Percentiles rank a stretch among this genome's conserved stretches.
Conservation (phyloP, 2,888 invertebrate species). For the Drosophila ustulata region DNA sequence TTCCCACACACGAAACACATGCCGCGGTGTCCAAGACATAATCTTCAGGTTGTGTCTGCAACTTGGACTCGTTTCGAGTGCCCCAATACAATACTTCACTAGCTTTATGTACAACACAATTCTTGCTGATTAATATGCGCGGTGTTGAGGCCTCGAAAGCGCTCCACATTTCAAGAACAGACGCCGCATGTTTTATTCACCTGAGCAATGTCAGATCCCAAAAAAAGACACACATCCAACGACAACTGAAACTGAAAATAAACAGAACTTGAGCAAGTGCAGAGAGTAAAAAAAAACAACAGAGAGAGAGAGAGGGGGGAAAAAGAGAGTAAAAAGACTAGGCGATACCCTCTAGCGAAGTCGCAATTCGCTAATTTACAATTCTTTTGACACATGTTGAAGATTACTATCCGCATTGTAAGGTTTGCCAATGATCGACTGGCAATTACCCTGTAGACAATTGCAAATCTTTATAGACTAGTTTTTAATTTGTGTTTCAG, state of each 20-base stretch:
- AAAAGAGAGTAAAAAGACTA: background rate
- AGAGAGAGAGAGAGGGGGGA: background rate
- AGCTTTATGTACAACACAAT: background rate
- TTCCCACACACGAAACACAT: constrained; percentile 32
- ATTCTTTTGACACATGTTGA: background rate
- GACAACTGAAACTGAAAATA: constrained; percentile 50
- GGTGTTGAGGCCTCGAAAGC: constrained; percentile 58
- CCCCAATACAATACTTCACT: background rate
- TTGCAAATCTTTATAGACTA: background rate
- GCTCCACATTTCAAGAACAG: constrained; percentile 69
- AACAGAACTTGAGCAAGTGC: constrained; percentile 32
- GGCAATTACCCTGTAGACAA: constrained; percentile 5
- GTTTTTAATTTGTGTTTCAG: too few species aligned
- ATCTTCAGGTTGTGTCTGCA: constrained; percentile 1
- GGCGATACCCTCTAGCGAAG: background rate
- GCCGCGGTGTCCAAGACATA: background rate
- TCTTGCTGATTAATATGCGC: constrained; percentile 61
- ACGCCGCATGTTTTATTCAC: constrained; percentile 68
- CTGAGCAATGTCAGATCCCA: constrained; percentile 66
- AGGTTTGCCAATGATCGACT: background rate
- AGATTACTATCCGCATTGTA: background rate
- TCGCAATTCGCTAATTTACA: background rate
- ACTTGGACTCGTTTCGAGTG: constrained; percentile 12
- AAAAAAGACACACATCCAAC: constrained; percentile 18
- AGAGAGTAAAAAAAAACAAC: constrained; percentile 19